phyloP scores from a whole-genome alignment of 2,888 invertebrate species.

The Tribolium freemani region DNA sequence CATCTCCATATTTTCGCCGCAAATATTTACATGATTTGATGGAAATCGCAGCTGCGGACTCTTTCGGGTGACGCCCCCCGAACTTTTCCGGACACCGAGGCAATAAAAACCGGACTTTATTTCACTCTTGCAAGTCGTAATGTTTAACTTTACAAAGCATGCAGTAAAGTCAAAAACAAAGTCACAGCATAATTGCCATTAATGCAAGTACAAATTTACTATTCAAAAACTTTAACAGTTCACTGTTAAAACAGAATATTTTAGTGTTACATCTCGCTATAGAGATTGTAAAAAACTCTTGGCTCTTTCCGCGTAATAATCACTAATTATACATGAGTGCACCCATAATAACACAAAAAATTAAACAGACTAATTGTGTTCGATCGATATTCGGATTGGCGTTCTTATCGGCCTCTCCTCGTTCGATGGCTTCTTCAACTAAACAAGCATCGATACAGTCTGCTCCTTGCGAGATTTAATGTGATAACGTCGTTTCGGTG shows the following conservation, averaged over 20 bases:
- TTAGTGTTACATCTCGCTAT: no score
- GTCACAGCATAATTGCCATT: no score
- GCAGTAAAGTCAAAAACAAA: neutral
- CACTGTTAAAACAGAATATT: no score
- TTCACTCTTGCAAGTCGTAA: no score
- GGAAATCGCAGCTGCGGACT: neutral
- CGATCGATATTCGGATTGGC: neutral
- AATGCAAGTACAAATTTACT: no score
- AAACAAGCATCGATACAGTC: constrained; percentile 13
- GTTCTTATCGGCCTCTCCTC: constrained; percentile 12
- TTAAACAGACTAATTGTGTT: neutral
- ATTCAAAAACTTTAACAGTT: no score
- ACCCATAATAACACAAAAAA: neutral
- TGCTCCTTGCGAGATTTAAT: constrained; percentile 24
- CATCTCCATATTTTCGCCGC: neutral
- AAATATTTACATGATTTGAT: neutral
- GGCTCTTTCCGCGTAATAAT: no score
- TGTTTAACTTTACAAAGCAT: no score
- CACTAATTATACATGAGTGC: no score
- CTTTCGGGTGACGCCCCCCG: neutral
- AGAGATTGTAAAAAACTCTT: no score
- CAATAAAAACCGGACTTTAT: neutral
- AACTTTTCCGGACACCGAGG: neutral
- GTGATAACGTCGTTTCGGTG: constrained; percentile 14
- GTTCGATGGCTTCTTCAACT: constrained; percentile 11